Evolutionary conservation across 2,113 vertebrate genomes (phyloP).

Genomic region (Butorides virescens): DNA sequence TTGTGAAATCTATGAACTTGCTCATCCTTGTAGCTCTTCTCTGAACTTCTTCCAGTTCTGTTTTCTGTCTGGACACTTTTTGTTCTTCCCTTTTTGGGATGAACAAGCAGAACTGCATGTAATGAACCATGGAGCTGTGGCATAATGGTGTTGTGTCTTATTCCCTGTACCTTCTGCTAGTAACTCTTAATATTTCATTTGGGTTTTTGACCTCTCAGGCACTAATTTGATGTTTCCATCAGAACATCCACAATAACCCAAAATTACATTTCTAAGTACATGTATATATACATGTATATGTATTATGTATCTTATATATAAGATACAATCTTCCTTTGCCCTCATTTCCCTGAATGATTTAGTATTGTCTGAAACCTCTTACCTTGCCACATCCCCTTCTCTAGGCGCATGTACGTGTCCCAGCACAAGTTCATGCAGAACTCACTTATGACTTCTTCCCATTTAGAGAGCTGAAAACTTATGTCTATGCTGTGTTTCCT

Average conservation of each 20-base stretch:
- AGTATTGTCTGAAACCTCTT: not conserved
- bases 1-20: not conserved
- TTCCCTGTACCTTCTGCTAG: not conserved
- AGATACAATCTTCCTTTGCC: not conserved
- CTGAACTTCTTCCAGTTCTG: not conserved
- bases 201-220: not conserved
- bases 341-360: not conserved
- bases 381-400: not conserved
- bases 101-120: not conserved
- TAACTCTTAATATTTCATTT: not conserved
- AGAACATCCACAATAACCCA: not conserved
- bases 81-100: not conserved
- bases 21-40: not conserved
- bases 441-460: not conserved
- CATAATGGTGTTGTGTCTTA: not conserved
- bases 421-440: not conserved
- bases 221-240: not conserved
- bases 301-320: not conserved
- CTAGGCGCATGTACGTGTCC: rapidly evolving
- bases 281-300: not conserved
- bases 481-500: not conserved
- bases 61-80: not conserved
- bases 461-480: not conserved
- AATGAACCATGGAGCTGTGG: not conserved
- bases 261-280: not conserved